A percentile compares a stretch with the other conserved stretches of the same genome.
These are phyloP conservation scores for Lepetodrilus schrolli DNA, from an alignment of 2,888 invertebrate species.

Conservation along the genomic window DNA sequence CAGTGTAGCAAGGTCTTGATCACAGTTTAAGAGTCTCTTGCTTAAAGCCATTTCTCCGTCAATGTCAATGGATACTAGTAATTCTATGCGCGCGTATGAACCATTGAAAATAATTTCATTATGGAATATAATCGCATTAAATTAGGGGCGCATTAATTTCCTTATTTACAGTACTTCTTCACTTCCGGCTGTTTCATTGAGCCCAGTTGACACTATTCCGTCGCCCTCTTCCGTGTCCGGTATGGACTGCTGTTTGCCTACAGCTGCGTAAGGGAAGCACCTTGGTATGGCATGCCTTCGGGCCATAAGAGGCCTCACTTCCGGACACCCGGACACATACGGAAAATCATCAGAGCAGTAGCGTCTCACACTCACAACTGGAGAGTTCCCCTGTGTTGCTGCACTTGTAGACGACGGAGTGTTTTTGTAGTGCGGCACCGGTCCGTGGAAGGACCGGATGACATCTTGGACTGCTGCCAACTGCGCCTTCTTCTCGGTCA, in stretches of 20 bases:
- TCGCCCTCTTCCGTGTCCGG: conserved; percentile 14
- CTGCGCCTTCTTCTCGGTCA: conserved; percentile 46
- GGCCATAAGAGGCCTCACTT: neutral
- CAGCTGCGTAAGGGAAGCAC: neutral
- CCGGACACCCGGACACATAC: too few relatives aligned
- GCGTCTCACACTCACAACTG: neutral
- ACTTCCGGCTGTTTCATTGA: too few relatives aligned
- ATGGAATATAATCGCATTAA: too few relatives aligned
- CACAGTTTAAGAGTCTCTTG: too few relatives aligned
- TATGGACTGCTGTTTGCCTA: neutral
- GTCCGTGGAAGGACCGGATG: conserved; percentile 2
- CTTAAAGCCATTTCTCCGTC: too few relatives aligned
- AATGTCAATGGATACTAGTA: too few relatives aligned
- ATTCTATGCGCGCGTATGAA: too few relatives aligned
- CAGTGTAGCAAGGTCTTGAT: too few relatives aligned
- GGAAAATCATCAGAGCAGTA: neutral
- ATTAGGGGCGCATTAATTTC: too few relatives aligned
- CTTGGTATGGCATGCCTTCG: neutral
- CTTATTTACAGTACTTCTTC: too few relatives aligned
- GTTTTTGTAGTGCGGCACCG: neutral
- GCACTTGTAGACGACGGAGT: neutral
- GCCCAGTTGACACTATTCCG: too few relatives aligned
- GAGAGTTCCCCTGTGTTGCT: neutral
- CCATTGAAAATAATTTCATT: too few relatives aligned
- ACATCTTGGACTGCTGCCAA: conserved; percentile 25